These are phyloP conservation scores for Pseudochirops corinnae DNA, from an alignment of 2,797 vertebrate species.

Conservation along the genomic window DNA sequence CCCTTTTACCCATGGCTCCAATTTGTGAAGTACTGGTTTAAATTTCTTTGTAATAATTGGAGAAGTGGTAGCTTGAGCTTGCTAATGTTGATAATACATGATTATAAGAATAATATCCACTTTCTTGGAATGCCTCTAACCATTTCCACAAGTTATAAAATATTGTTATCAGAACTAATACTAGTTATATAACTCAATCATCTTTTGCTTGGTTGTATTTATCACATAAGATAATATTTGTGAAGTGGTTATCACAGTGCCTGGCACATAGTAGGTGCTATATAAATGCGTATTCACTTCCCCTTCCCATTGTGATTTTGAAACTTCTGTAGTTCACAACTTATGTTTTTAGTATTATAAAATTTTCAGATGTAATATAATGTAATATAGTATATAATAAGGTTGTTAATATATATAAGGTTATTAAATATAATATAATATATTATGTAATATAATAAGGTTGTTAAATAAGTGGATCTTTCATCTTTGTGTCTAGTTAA, in stretches of 20 bases:
- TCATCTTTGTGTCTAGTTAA: neutral
- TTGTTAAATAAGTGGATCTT: neutral
- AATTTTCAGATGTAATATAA: neutral
- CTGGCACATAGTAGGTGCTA: neutral
- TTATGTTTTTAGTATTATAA: neutral
- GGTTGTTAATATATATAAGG: neutral
- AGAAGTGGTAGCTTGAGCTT: neutral
- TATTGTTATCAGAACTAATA: neutral
- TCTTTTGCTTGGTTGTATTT: neutral
- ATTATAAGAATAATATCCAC: neutral
- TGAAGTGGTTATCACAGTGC: neutral
- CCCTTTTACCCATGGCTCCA: neutral
- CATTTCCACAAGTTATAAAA: neutral
- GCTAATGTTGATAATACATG: neutral
- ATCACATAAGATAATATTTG: neutral
- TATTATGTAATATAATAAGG: neutral
- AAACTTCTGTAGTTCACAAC: neutral
- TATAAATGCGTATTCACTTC: neutral
- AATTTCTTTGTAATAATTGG: neutral
- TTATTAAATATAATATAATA: neutral
- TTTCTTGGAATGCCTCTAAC: neutral
- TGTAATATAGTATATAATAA: neutral
- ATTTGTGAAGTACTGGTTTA: neutral
- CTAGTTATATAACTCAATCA: neutral
- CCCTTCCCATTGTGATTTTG: neutral